Percentiles rank a stretch among this genome's conserved stretches.
These are phyloP conservation scores for Clarias laeviceps DNA, from an alignment of 2,797 vertebrate species.

Conservation along the genomic window DNA sequence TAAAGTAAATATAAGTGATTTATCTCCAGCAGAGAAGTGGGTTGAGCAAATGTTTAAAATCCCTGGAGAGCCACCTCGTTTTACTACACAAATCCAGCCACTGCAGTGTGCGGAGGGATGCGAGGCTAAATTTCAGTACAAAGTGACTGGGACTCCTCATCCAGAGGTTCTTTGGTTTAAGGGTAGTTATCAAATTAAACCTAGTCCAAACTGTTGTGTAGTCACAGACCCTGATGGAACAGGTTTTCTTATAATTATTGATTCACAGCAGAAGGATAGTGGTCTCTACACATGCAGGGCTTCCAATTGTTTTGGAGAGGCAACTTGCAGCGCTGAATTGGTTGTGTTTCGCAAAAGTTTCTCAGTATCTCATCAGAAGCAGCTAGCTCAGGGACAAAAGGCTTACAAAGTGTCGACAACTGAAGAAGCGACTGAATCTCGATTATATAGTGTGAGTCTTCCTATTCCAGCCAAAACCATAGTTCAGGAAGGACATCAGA, in stretches of 20 bases:
- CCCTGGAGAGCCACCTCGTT: slow-evolving; percentile 76
- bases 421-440: slow-evolving; percentile 80
- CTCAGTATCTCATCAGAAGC: slow-evolving; percentile 65
- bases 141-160: slow-evolving; percentile 73
- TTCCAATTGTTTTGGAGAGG: slow-evolving; percentile 78
- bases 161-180: slow-evolving; percentile 85
- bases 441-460: slow-evolving; percentile 79
- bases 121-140: slow-evolving; percentile 79
- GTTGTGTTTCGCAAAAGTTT: slow-evolving; percentile 74
- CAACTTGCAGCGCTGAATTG: slow-evolving; percentile 81
- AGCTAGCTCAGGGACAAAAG: slow-evolving; percentile 71
- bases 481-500: slow-evolving; percentile 66
- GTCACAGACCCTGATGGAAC: slow-evolving; percentile 78
- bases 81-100: slow-evolving; percentile 73
- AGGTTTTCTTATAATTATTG: slow-evolving; percentile 77
- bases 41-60: slow-evolving; percentile 78
- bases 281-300: slow-evolving; percentile 85
- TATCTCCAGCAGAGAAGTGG: slow-evolving; percentile 73
- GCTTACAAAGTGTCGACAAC: slow-evolving; percentile 74
- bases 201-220: slow-evolving; percentile 70
- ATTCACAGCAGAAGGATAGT: slow-evolving; percentile 75
- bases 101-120: slow-evolving; percentile 74
- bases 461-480: slow-evolving; percentile 74
- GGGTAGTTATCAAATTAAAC: slow-evolving; percentile 75
- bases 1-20: slow-evolving; percentile 73